Evolutionary conservation across 1,140 invertebrate genomes (phyloP), one percentile per base, ranked within the genome.

Genomic region (Cyrtorhinus lividipennis): DNA sequence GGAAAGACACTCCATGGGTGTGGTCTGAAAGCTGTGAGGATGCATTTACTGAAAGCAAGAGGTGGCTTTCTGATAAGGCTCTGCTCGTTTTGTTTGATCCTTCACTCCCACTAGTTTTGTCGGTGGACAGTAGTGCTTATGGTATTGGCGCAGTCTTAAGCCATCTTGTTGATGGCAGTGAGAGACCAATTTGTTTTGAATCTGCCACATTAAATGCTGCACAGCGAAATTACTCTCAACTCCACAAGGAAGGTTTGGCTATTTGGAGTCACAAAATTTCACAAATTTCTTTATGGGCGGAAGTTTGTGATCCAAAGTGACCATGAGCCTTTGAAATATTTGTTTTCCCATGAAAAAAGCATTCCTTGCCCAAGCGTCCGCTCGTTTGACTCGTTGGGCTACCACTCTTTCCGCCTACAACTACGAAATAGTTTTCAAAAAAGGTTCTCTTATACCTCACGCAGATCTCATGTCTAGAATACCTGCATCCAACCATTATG

Each of bases 201-300:
- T 77, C 74, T 18, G 57, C 70, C 30, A 67, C 69, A 3, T 63
- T 79, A 27, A 67, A 64, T 25, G 8, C 59, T 18, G 67, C 76
- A 8, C 75, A 79, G 63, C 62, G 66, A 62, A 76, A 74, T 63
- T 79, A 80, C 61, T 63, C 71, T 12, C 75, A 77, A 63, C 71
- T 77, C 20, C 74, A 81, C 46, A 76, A 73, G 63, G 78, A 81
- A 68, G 72, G 69, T 23, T 63, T 79, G 12, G 62, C 65, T 77
- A 18, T 75, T 69, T 66, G 72, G 62, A 66, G 22, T 61, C 73
- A 56, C 66, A 69, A 72, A 66, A 75, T 68, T 78, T 72, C 68
- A n/a, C n/a, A n/a, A n/a, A n/a, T n/a, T n/a, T n/a, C n/a, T n/a
- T n/a, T n/a, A n/a, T n/a, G n/a, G n/a, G 70, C 24, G 27, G 53